Conservation (phyloP, 1,140 invertebrate species). For the Diachasma alloeum region DNA sequence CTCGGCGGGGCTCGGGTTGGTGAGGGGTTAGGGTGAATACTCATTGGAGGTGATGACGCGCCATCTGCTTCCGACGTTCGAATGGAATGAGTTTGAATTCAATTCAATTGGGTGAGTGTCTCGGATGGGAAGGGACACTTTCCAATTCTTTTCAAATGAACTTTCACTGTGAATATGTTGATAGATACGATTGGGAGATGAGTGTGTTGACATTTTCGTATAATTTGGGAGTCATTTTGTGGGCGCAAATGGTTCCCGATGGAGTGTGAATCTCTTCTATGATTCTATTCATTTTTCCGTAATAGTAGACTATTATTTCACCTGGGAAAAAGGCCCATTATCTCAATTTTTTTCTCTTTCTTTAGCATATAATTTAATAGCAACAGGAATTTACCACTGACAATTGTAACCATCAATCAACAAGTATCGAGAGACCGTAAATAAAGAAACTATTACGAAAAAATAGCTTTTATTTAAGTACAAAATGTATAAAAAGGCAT, state of each 20-base stretch:
- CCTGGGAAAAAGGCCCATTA: not conserved
- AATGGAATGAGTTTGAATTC: not conserved
- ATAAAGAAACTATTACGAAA: not conserved
- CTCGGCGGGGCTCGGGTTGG: constrained; percentile 28
- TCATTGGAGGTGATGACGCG: not conserved
- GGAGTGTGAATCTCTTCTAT: too few species aligned
- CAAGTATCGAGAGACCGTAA: not conserved
- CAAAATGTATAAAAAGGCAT: constrained; percentile 16
- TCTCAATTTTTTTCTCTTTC: not conserved
- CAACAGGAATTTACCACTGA: not conserved
- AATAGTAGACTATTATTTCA: not conserved
- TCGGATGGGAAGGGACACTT: not conserved
- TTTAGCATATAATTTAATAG: not conserved
- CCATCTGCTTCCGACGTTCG: not conserved
- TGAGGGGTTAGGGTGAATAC: not conserved
- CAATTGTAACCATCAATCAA: not conserved
- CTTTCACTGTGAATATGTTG: not conserved
- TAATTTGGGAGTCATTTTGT: not conserved
- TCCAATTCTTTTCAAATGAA: not conserved
- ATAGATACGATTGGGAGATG: not conserved
- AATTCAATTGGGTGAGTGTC: not conserved
- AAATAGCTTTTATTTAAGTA: constrained; percentile 25
- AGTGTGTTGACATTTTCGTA: not conserved
- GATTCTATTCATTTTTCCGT: not conserved
- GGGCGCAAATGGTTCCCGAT: not conserved